phyloP scores from a whole-genome alignment of 2,113 vertebrate genomes.

The Pteruthius melanotis region DNA sequence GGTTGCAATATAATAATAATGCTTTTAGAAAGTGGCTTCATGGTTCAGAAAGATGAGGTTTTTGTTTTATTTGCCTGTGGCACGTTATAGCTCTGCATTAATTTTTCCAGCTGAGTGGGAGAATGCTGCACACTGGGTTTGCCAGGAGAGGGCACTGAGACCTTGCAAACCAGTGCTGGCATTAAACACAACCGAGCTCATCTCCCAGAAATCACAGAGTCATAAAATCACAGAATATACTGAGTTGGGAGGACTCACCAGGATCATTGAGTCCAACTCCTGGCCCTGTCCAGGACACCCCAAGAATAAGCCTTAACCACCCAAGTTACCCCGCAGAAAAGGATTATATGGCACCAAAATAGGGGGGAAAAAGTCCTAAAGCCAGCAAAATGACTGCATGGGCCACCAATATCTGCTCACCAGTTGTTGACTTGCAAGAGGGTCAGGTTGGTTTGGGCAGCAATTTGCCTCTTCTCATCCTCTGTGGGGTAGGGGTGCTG shows the following conservation, averaged over 20 bases:
- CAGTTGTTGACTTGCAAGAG: constrained; percentile 99
- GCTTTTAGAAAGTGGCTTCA: accelerated
- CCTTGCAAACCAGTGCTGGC: accelerated
- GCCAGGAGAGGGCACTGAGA: constrained; percentile 40
- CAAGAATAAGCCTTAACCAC: background rate
- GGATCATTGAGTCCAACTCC: background rate
- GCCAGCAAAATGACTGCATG: accelerated
- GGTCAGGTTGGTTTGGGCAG: constrained; percentile 95
- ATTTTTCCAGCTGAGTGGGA: background rate
- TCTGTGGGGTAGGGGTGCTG: constrained; percentile 98
- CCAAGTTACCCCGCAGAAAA: background rate
- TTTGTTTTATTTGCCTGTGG: background rate
- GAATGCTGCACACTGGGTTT: background rate
- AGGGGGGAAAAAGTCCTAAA: accelerated
- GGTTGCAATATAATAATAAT: background rate
- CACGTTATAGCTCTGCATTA: accelerated
- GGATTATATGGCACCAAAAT: background rate
- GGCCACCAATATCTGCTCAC: constrained; percentile 69
- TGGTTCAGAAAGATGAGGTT: background rate
- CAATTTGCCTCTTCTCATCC: constrained; percentile 97
- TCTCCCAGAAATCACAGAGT: background rate
- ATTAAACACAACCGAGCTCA: accelerated
- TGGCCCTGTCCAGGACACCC: background rate
- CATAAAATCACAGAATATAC: background rate
- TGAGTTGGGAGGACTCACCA: background rate